Conservation (phyloP, 2,797 vertebrate species). For the Poliocrania exsul region DNA sequence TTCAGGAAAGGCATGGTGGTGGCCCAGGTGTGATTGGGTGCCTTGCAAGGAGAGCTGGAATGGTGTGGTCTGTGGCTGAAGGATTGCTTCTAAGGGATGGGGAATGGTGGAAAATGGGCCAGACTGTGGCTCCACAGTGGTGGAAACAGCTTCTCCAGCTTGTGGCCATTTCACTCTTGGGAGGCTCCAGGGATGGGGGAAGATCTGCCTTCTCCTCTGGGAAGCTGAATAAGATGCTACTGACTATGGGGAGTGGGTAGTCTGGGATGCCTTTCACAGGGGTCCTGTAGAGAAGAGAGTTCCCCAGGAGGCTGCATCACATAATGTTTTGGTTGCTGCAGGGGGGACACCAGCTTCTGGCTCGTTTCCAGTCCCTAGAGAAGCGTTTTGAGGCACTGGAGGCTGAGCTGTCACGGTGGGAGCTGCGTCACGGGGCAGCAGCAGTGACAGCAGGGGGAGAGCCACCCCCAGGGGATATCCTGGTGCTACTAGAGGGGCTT, state of each 20-base stretch:
- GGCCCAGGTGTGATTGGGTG: too few species aligned
- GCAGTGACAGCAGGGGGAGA: neutral
- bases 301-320: accelerated
- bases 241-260: neutral
- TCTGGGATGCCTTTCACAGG: neutral
- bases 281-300: neutral
- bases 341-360: slow-evolving; percentile 65
- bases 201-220: neutral
- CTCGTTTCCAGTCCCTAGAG: slow-evolving; percentile 75
- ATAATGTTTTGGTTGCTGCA: neutral
- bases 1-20: accelerated
- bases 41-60: neutral
- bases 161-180: neutral
- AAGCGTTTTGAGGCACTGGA: slow-evolving; percentile 73
- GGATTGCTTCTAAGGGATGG: neutral
- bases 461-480: slow-evolving; percentile 39
- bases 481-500: slow-evolving; percentile 68
- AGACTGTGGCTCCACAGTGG: neutral
- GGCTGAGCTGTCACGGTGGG: slow-evolving; percentile 38
- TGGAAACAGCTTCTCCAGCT: neutral
- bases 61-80: accelerated
- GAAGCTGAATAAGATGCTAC: neutral
- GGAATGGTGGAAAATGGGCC: neutral
- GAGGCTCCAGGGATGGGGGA: neutral
- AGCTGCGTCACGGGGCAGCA: slow-evolving; percentile 31